Conservation (phyloP, 2,113 vertebrate genomes). For the Trachemys scripta region DNA sequence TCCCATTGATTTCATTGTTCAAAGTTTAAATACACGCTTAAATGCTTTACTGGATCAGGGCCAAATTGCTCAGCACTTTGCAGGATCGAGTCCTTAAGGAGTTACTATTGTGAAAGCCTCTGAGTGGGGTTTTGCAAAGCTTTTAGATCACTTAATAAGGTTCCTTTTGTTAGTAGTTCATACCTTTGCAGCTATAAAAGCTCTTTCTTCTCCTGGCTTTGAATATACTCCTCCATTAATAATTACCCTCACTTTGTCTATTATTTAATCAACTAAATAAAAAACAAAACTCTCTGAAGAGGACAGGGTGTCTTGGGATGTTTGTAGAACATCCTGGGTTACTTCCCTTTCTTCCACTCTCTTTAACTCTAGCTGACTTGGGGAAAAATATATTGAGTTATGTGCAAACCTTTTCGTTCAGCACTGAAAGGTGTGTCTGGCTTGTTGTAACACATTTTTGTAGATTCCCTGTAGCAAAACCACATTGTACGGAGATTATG, state of each 20-base stretch:
- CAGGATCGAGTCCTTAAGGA: neutral
- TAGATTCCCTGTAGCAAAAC: neutral
- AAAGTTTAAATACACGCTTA: neutral
- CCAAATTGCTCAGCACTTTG: neutral
- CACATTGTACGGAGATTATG: neutral
- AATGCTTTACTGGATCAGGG: neutral
- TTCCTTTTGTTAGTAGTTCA: neutral
- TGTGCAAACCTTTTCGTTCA: neutral
- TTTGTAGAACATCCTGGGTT: neutral
- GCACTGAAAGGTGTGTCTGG: neutral
- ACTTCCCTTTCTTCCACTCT: neutral
- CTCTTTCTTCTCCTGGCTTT: neutral
- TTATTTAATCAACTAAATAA: neutral
- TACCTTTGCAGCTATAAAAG: neutral
- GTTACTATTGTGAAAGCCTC: neutral
- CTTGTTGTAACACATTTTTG: neutral
- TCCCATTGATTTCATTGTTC: neutral
- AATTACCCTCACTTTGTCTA: neutral
- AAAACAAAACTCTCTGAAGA: neutral
- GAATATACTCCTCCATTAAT: neutral
- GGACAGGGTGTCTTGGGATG: neutral
- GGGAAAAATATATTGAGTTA: neutral
- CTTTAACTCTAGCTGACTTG: neutral
- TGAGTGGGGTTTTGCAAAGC: neutral
- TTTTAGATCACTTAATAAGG: too few relatives aligned